Evolutionary conservation across 2,797 vertebrate genomes (phyloP).

Genomic region (Hirundo rustica): DNA sequence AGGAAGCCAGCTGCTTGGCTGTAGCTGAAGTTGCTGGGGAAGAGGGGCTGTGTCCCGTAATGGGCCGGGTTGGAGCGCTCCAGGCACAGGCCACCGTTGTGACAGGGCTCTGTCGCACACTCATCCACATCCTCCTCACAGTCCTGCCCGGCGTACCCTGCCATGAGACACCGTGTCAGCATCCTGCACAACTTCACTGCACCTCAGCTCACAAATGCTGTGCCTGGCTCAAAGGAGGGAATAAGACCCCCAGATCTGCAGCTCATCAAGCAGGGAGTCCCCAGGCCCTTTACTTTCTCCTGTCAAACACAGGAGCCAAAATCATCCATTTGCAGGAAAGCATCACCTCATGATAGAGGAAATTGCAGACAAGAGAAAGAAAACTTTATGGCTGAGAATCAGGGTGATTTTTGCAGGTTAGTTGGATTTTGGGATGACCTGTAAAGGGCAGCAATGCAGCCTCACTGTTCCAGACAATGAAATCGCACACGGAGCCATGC

Average conservation of each 20-base stretch:
- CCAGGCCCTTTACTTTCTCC: neutral
- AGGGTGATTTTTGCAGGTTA: neutral
- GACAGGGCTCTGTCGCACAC: constrained; percentile 82
- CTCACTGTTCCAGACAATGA: neutral
- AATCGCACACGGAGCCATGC: neutral
- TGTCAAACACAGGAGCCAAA: neutral
- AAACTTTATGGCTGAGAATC: neutral
- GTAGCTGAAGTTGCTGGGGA: constrained; percentile 81
- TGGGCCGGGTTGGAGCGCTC: constrained; percentile 82
- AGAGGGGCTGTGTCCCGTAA: constrained; percentile 75
- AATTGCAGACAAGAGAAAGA: neutral
- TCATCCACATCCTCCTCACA: constrained; percentile 90
- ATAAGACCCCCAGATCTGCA: neutral
- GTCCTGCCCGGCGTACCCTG: constrained; percentile 85
- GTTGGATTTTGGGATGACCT: neutral
- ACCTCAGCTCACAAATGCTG: neutral
- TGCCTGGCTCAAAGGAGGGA: neutral
- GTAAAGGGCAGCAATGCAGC: neutral
- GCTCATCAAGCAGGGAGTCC: neutral
- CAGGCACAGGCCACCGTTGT: constrained; percentile 81
- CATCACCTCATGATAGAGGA: neutral
- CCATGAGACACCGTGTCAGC: neutral
- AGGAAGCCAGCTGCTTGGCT: constrained; percentile 83
- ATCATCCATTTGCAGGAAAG: neutral
- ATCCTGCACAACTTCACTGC: accelerated